Conservation (phyloP, 2,888 invertebrate species). For the Catonia carolina region DNA sequence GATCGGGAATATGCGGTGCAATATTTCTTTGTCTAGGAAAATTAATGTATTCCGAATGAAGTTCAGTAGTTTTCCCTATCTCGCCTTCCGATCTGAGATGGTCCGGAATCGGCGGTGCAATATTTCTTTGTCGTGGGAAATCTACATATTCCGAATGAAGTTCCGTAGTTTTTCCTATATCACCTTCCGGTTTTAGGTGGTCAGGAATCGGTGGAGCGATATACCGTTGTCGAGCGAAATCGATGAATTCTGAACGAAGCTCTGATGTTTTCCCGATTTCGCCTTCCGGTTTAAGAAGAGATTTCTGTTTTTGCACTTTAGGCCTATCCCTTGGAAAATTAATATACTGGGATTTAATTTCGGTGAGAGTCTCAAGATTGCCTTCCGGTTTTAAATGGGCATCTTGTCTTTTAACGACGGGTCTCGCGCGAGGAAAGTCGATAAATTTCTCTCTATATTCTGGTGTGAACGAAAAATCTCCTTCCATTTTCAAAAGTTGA, state of each 20-base stretch:
- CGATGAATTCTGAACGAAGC: conserved; percentile 10
- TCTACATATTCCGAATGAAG: conserved; percentile 25
- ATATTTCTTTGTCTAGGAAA: conserved; percentile 25
- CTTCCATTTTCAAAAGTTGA: conserved; percentile 15
- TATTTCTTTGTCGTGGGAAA: conserved; percentile 18
- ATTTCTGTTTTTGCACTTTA: background rate
- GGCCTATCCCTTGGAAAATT: conserved; percentile 25
- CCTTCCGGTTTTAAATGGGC: conserved; percentile 28
- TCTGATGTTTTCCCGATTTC: conserved; percentile 27
- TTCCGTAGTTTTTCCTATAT: conserved; percentile 15
- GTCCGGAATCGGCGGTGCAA: conserved; percentile 6
- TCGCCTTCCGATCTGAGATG: conserved; percentile 22
- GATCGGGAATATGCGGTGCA: conserved; percentile 23
- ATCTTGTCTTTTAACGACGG: conserved; percentile 24
- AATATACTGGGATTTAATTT: conserved; percentile 26
- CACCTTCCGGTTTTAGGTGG: conserved; percentile 13
- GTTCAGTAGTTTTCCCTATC: conserved; percentile 15
- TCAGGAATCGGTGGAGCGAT: background rate
- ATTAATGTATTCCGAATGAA: conserved; percentile 23
- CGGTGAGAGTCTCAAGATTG: conserved; percentile 18
- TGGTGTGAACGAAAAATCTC: conserved; percentile 2
- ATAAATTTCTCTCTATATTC: conserved; percentile 22
- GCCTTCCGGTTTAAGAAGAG: conserved; percentile 27
- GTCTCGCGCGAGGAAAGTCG: conserved; percentile 29
- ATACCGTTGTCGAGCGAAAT: conserved; percentile 19